Conservation (phyloP, 1,140 invertebrate species). For the Drosophila tsacasi region DNA sequence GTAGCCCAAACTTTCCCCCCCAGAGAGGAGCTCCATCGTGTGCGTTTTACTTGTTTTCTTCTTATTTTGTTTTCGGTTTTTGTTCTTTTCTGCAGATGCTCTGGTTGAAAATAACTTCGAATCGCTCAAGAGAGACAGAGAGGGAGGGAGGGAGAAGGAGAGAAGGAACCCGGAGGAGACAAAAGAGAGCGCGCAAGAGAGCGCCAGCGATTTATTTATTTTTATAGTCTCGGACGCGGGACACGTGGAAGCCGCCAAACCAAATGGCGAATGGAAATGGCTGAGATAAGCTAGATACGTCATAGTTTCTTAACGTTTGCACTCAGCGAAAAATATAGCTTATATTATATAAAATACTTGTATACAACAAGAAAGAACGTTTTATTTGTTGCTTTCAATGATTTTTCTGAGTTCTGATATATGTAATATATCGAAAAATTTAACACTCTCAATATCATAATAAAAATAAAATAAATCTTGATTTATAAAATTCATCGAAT, state of each 20-base stretch:
- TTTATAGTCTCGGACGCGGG: conserved; percentile 68
- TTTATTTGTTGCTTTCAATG: too few relatives aligned
- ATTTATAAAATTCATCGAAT: too few relatives aligned
- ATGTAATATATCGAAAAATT: too few relatives aligned
- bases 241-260: conserved; percentile 50
- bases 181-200: background rate
- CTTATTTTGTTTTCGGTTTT: conserved; percentile 30
- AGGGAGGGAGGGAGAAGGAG: background rate
- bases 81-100: conserved; percentile 65
- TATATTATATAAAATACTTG: too few relatives aligned
- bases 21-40: conserved; percentile 32
- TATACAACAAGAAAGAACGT: too few relatives aligned
- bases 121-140: conserved; percentile 36
- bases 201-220: conserved; percentile 64
- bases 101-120: conserved; percentile 75
- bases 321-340: conserved; percentile 1
- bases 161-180: conserved; percentile 1
- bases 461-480: too few relatives aligned
- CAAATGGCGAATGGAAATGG: conserved; percentile 46
- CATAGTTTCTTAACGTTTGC: conserved; percentile 22
- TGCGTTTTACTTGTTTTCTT: conserved; percentile 4
- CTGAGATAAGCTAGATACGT: conserved; percentile 26
- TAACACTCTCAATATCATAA: too few relatives aligned
- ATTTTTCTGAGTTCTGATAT: too few relatives aligned
- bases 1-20: conserved; percentile 4